Evolutionary conservation across 2,888 invertebrate species (phyloP), one percentile per base, ranked within the genome.

Genomic region (Netelia inedita): DNA sequence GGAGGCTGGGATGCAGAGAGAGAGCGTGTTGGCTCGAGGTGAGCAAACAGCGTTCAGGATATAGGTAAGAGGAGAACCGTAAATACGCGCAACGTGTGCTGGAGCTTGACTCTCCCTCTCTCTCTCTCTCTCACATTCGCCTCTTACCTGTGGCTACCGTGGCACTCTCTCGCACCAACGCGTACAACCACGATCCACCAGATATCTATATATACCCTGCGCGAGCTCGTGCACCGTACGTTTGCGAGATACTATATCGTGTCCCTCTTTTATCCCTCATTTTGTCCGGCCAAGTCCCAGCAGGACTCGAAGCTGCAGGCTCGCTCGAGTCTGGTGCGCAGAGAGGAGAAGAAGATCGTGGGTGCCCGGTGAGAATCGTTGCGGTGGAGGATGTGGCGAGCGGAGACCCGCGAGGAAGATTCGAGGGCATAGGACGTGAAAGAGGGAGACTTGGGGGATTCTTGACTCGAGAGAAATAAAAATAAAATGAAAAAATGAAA

Each of bases 11-110:
- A 19, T 19, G 57, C 16, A 57, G 50, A 59, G 50, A 59, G 71
- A 63, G 55, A 80, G 72, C 71, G 63, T 41, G 79, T 61, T 72
- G 53, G 57, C 82, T 72, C 72, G 80, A 78, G 76, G 80, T 78
- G 80, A 84, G 84, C 68, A 84, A 81, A 74, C 80, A 81, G 81
- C 55, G 78, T 81, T 78, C 61, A 63, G 78, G 83, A 83, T 83
- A 76, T 82, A 57, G 68, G 73, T 80, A 80, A 80, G 63, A 59
- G 28, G 68, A 80, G 79, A 79, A 79, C 76, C 68, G 76, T 82
- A 79, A 74, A 85, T 80, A 76, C 76, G 76, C 63, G 10, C 61
- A 69, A 55, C 66, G 63, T 11, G 53, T 57, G 63, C 66, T 66
- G 10, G 57, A 28, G 65, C 72, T 71, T 28, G 59, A 43, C 41